Percentiles rank a stretch among this genome's conserved stretches.
Conservation (phyloP, 2,888 invertebrate species). For the Polymixis flavicincta region DNA sequence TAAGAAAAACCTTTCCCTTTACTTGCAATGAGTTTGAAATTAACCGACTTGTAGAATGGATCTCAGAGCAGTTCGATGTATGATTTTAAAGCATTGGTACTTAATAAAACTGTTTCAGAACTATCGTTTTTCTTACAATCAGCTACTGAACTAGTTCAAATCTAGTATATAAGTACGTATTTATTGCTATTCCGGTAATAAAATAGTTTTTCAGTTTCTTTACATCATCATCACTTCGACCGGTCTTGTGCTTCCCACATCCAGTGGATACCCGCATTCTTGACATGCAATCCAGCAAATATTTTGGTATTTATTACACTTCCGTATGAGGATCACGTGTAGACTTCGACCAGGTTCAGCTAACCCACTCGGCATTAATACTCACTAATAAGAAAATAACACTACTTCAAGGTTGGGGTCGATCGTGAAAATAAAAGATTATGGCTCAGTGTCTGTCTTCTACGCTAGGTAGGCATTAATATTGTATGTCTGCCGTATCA, state of each 20-base stretch:
- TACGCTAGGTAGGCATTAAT: constrained; percentile 35
- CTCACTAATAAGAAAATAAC: constrained; percentile 36
- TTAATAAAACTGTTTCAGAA: not conserved
- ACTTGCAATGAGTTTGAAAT: not conserved
- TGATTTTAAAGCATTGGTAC: not conserved
- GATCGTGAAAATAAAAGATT: constrained; percentile 42
- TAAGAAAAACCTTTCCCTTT: not conserved
- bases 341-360: constrained; percentile 19
- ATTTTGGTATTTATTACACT: constrained; percentile 34
- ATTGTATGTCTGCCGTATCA: constrained; percentile 44
- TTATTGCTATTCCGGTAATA: constrained; percentile 9
- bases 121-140: not conserved
- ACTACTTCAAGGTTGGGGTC: constrained; percentile 12
- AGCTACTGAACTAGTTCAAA: not conserved
- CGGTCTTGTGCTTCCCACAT: no score
- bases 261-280: no score
- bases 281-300: no score
- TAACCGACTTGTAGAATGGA: not conserved
- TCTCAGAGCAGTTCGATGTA: not conserved
- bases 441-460: constrained; percentile 20
- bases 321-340: constrained; percentile 37
- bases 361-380: constrained; percentile 32
- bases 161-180: not conserved
- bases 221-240: no score
- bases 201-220: no score